phyloP scores from a whole-genome alignment of 2,113 vertebrate genomes.

The Crocuta crocuta region DNA sequence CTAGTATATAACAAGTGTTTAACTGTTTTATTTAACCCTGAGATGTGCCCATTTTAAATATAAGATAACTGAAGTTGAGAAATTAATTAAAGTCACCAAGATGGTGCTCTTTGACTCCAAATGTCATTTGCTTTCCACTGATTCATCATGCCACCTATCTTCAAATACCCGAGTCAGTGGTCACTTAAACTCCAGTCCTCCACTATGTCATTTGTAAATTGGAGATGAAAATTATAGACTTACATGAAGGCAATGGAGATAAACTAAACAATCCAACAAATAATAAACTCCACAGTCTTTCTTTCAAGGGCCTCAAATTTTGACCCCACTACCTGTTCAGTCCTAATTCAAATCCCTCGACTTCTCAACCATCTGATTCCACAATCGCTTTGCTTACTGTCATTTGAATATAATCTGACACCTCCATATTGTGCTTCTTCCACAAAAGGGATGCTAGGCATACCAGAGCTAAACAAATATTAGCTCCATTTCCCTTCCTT shows the following conservation, averaged over 20 bases:
- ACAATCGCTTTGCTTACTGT: conserved; percentile 40
- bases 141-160: neutral
- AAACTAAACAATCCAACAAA: neutral
- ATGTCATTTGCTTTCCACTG: neutral
- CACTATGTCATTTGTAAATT: neutral
- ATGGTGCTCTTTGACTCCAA: neutral
- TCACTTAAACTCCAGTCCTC: neutral
- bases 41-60: neutral
- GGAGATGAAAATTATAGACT: neutral
- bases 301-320: neutral
- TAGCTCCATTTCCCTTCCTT: neutral
- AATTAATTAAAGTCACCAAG: conserved; percentile 13
- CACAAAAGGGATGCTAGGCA: neutral
- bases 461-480: conserved; percentile 34
- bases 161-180: neutral
- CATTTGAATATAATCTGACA: conserved; percentile 36
- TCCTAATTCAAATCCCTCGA: conserved; percentile 10
- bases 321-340: neutral
- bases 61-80: neutral
- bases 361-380: conserved; percentile 2
- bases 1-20: neutral
- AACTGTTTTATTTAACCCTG: neutral
- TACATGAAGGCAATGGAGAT: neutral
- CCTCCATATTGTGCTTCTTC: neutral
- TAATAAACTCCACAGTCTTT: neutral